Conservation (phyloP, 2,113 vertebrate genomes). For the Seriola dumerili region DNA sequence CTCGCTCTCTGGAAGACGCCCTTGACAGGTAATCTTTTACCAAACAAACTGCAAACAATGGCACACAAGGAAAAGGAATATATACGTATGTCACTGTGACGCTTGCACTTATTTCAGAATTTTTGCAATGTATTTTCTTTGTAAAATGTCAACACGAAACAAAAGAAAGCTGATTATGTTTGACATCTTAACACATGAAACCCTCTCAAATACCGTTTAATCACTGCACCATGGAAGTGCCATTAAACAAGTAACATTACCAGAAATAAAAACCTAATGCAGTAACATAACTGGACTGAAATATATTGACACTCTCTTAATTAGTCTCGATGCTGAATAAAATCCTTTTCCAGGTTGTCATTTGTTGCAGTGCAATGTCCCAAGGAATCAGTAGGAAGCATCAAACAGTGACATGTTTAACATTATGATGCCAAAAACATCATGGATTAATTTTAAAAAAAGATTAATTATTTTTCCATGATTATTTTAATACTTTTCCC, state of each 20-base stretch:
- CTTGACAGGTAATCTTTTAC: no score
- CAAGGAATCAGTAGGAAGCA: slow-evolving; percentile 55
- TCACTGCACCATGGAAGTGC: background rate
- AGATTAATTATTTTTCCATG: no score
- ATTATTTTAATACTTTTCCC: no score
- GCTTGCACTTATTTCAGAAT: background rate
- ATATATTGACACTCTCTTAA: background rate
- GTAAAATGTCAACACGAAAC: background rate
- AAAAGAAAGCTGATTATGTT: background rate
- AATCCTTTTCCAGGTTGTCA: slow-evolving; percentile 53
- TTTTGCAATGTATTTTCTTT: background rate
- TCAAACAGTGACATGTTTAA: slow-evolving; percentile 40
- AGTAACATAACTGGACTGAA: background rate
- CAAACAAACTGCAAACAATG: slow-evolving; percentile 60
- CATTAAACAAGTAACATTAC: background rate
- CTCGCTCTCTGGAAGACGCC: no score
- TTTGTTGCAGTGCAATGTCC: slow-evolving; percentile 50
- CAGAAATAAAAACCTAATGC: background rate
- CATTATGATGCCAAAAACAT: background rate
- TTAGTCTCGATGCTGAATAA: background rate
- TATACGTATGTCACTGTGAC: background rate
- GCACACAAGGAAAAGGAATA: slow-evolving; percentile 54
- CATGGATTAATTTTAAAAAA: no score
- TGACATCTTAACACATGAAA: background rate
- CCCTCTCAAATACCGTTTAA: no score